Evolutionary conservation across 2,888 invertebrate species (phyloP).

Genomic region (Taphrorychus bicolor): DNA sequence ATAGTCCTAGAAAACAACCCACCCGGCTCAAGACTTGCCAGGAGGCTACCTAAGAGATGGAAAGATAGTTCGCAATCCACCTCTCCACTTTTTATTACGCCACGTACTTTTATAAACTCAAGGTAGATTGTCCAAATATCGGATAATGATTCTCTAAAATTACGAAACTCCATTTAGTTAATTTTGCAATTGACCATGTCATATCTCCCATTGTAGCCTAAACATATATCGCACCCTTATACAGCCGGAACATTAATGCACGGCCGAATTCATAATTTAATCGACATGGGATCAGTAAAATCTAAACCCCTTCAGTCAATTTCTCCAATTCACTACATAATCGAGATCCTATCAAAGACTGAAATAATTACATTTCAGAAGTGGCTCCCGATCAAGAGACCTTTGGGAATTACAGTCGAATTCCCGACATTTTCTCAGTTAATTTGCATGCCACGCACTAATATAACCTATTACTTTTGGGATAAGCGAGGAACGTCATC

Average conservation of each 20-base stretch:
- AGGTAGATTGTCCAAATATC: too few species aligned
- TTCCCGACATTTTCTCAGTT: constrained; percentile 34
- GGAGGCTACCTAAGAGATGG: too few species aligned
- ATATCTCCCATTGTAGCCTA: background rate
- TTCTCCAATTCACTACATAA: constrained; percentile 30
- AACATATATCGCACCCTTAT: background rate
- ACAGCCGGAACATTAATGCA: background rate
- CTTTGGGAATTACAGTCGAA: constrained; percentile 33
- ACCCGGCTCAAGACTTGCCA: too few species aligned
- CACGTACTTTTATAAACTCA: too few species aligned
- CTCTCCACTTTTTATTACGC: too few species aligned
- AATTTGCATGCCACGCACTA: constrained; percentile 39
- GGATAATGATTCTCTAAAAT: too few species aligned
- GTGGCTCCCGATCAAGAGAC: constrained; percentile 31
- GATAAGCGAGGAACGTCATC: constrained; percentile 29
- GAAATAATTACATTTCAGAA: constrained; percentile 38
- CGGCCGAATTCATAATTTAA: constrained; percentile 14
- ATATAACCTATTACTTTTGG: constrained; percentile 35
- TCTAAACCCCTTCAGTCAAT: constrained; percentile 18
- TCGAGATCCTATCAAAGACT: constrained; percentile 36
- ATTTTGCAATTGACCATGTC: background rate
- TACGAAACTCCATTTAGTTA: background rate
- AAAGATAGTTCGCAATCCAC: too few species aligned
- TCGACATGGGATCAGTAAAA: constrained; percentile 17
- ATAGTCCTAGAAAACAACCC: too few species aligned